Percentiles rank a stretch among this genome's conserved stretches.
These are phyloP conservation scores for Gymnarchus niloticus DNA, from an alignment of 2,113 vertebrate species.

Conservation along the genomic window DNA sequence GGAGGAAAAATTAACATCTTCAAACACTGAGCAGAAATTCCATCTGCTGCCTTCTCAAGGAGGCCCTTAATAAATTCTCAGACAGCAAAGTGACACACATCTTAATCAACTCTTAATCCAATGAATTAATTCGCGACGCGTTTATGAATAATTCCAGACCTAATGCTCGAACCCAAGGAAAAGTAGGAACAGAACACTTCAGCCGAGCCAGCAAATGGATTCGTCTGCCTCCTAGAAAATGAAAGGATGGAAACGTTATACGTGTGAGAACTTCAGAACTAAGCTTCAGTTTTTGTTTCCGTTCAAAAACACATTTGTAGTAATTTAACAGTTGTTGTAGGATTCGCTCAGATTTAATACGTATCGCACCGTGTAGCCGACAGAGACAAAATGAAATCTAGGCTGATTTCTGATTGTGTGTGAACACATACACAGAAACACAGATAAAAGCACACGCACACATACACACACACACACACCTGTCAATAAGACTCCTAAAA, in stretches of 20 bases:
- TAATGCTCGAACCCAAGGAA: slow-evolving; percentile 65
- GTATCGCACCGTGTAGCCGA: neutral
- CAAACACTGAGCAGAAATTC: slow-evolving; percentile 87
- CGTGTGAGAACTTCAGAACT: neutral
- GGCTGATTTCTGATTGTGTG: neutral
- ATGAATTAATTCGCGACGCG: slow-evolving; percentile 84
- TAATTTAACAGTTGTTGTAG: slow-evolving; percentile 1
- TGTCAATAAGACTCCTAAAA: neutral
- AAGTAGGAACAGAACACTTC: slow-evolving; percentile 61
- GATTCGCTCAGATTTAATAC: neutral
- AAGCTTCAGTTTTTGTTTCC: slow-evolving; percentile 7
- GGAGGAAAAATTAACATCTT: slow-evolving; percentile 89
- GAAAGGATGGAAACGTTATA: slow-evolving; percentile 32
- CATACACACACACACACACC: neutral
- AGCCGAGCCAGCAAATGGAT: slow-evolving; percentile 61
- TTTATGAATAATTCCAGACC: slow-evolving; percentile 84
- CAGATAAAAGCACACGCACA: neutral
- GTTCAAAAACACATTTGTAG: neutral
- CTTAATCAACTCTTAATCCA: slow-evolving; percentile 96
- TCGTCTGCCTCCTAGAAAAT: slow-evolving; percentile 49
- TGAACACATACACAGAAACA: neutral
- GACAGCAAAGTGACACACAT: slow-evolving; percentile 94
- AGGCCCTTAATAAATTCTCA: slow-evolving; percentile 90
- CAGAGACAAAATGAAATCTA: neutral
- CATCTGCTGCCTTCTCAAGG: slow-evolving; percentile 81